Percentiles rank a stretch among this genome's conserved stretches.
phyloP scores from a whole-genome alignment of 2,797 vertebrate genomes.

The Tinamus major region DNA sequence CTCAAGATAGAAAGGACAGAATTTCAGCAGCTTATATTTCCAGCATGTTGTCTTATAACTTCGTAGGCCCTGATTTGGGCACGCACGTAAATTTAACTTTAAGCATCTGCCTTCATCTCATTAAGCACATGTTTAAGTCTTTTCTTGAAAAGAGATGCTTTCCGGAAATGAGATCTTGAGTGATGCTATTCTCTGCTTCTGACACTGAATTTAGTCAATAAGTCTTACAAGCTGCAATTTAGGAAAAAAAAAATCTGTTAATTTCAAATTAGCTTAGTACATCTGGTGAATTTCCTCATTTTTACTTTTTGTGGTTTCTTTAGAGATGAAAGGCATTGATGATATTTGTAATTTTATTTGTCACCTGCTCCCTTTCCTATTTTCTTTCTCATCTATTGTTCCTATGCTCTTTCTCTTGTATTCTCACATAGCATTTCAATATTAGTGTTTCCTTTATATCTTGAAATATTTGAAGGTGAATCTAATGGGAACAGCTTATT shows the following conservation, averaged over 20 bases:
- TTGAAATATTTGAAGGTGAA: background rate
- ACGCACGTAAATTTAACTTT: background rate
- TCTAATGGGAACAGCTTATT: background rate
- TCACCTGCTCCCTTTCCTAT: background rate
- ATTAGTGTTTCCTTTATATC: background rate
- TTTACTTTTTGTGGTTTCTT: background rate
- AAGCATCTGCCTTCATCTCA: slow-evolving; percentile 35
- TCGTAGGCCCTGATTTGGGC: background rate
- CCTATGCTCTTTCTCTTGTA: background rate
- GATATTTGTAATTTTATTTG: background rate
- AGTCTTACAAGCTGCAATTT: background rate
- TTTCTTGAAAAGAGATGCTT: background rate
- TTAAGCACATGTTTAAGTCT: slow-evolving; percentile 30
- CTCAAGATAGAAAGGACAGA: background rate
- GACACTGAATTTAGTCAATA: slow-evolving; percentile 3
- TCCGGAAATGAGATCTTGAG: slow-evolving; percentile 2
- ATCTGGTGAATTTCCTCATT: background rate
- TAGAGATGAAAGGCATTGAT: background rate
- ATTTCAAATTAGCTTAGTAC: slow-evolving; percentile 20
- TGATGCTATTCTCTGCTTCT: slow-evolving; percentile 6
- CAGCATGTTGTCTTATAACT: background rate
- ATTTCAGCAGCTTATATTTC: slow-evolving; percentile 28
- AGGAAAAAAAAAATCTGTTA: background rate
- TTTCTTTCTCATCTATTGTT: background rate
- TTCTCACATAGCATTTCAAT: background rate